Evolutionary conservation across 2,888 invertebrate species (phyloP).

Genomic region (Anthophora plumipes): DNA sequence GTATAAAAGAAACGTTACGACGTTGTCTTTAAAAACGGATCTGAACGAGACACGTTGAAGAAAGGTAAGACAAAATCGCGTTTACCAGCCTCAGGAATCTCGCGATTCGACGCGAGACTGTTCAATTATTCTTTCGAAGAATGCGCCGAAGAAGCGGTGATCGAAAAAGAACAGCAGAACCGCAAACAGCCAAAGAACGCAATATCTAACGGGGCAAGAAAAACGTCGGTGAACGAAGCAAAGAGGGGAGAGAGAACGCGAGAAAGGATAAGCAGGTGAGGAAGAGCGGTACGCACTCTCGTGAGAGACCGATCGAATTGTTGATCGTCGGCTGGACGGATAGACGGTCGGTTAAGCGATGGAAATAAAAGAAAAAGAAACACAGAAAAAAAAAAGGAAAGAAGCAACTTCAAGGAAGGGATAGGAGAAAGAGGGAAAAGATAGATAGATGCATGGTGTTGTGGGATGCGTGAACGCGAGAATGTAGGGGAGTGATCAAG

Average conservation of each 20-base stretch:
- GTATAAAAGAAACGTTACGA: not conserved
- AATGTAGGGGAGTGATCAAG: conserved; percentile 13
- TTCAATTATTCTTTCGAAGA: conserved; percentile 22
- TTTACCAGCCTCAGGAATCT: conserved; percentile 1
- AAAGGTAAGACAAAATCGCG: conserved; percentile 7
- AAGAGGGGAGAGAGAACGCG: no score
- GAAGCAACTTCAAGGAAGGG: not conserved
- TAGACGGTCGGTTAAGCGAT: not conserved
- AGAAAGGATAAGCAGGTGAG: not conserved
- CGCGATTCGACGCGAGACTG: conserved; percentile 28
- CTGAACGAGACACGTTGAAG: not conserved
- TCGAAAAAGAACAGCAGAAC: conserved; percentile 30
- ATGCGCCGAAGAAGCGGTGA: conserved; percentile 39
- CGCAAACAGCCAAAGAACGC: conserved; percentile 36
- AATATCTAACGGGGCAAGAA: conserved; percentile 25
- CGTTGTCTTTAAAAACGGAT: not conserved
- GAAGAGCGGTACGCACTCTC: not conserved
- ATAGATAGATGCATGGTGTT: conserved; percentile 11
- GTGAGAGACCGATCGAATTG: conserved; percentile 13
- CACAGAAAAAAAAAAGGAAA: conserved; percentile 2
- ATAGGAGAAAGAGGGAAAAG: conserved; percentile 6
- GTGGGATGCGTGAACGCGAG: conserved; percentile 23
- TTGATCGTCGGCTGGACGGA: conserved; percentile 1
- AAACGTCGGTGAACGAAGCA: not conserved
- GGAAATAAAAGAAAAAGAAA: conserved; percentile 5